These are phyloP conservation scores for Panthera uncia DNA, from an alignment of 2,113 vertebrate species.

Conservation along the genomic window DNA sequence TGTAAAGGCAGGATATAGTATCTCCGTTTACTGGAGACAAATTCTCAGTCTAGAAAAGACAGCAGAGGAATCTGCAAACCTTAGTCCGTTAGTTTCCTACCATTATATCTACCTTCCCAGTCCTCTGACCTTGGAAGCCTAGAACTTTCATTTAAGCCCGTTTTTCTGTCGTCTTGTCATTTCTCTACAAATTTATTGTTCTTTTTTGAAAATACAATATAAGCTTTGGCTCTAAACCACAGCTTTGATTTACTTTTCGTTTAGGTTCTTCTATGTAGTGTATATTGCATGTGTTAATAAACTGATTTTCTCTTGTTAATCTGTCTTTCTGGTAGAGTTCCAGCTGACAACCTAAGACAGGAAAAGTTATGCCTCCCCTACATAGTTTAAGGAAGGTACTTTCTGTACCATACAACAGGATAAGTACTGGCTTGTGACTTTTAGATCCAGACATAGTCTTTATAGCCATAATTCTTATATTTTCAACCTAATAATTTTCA, in stretches of 20 bases:
- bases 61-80: not conserved
- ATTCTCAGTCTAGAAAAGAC: not conserved
- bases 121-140: not conserved
- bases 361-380: not conserved
- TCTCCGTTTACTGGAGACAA: not conserved
- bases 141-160: not conserved
- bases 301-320: not conserved
- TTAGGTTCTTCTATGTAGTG: not conserved
- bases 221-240: not conserved
- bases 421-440: not conserved
- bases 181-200: not conserved
- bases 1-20: not conserved
- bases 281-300: too few relatives aligned
- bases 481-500: not conserved
- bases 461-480: not conserved
- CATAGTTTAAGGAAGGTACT: not conserved
- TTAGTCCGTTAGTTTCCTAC: not conserved
- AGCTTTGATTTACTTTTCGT: not conserved
- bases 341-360: not conserved
- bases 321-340: not conserved
- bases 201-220: not conserved
- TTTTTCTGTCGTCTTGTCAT: not conserved
- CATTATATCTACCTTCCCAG: not conserved
- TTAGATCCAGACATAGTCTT: not conserved
- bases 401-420: not conserved